Evolutionary conservation across 2,888 invertebrate species (phyloP).

Genomic region (Bombyx huttoni): DNA sequence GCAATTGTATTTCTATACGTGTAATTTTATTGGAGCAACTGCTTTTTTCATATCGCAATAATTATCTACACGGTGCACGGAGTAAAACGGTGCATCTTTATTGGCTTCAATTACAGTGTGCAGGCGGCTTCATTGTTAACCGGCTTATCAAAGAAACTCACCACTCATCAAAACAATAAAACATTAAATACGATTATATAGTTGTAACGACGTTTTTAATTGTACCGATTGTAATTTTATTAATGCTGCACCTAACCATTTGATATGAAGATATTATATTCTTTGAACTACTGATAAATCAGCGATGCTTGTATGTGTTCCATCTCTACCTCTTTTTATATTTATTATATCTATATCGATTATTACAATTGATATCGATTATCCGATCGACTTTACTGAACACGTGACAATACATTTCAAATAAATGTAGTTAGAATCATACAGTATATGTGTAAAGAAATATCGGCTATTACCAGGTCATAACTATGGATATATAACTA

Average conservation of each 20-base stretch:
- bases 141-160: slow-evolving; percentile 3
- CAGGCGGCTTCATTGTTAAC: slow-evolving; percentile 16
- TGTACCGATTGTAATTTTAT: background rate
- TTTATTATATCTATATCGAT: too few species aligned
- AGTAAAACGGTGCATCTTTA: slow-evolving; percentile 14
- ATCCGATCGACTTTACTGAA: too few species aligned
- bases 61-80: slow-evolving; percentile 7
- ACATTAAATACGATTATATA: slow-evolving; percentile 4
- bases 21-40: background rate
- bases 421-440: too few species aligned
- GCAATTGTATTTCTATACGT: background rate
- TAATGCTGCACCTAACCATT: background rate
- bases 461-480: too few species aligned
- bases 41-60: background rate
- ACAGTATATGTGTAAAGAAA: too few species aligned
- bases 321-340: too few species aligned
- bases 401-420: too few species aligned
- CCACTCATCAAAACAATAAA: slow-evolving; percentile 8
- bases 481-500: too few species aligned
- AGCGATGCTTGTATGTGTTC: too few species aligned
- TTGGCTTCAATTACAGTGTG: slow-evolving; percentile 17
- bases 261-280: too few species aligned
- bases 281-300: too few species aligned
- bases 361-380: too few species aligned
- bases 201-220: background rate